Evolutionary conservation across 2,113 vertebrate species (phyloP), one percentile per base, ranked within the genome.

Genomic region (Leiothrix lutea): DNA sequence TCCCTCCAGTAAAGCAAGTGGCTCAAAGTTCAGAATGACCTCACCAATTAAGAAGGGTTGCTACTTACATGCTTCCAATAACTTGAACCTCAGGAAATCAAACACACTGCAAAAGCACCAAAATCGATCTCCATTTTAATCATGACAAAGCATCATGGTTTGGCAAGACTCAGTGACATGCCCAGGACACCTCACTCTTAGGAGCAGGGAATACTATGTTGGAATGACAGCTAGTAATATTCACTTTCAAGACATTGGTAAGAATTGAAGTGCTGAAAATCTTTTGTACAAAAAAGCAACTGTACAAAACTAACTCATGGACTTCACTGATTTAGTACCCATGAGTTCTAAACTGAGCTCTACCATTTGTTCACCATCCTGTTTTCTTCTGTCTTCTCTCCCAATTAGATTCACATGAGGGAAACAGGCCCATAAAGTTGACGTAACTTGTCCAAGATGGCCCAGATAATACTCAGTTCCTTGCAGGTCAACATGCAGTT

Each of bases 151-250:
- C 19, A 73, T 15, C 51, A 16, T 6, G 11, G 21, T 57, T 72
- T 81, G 62, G 40, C 33, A 82, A 38, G 22, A 38, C 38, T 66
- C 45, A 69, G 10, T 7, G 6, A 42, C 11, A 5, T 19, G 48
- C 45, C 38, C 62, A 42, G 69, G 60, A 58, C 0, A 0, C 6
- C 8, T 62, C 20, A 16, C 9, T 53, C 19, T 15, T 9, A 25
- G 17, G 23, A 58, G 35, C 0, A 2, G 2, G 38, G 45, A 82
- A 66, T 4, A 22, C 28, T 44, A 19, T 9, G 53, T 13, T 25
- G 17, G 11, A 72, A 48, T 38, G 31, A 64, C 62, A 70, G 50
- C n/a, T 77, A 22, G 25, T 11, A 80, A 61, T 12, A 44, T 3
- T n/a, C 19, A 47, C 36, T 61, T 66, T 38, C 22, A 57, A 80